Evolutionary conservation across 2,797 vertebrate species (phyloP).

Genomic region (Parauchenoglanis punctatus): DNA sequence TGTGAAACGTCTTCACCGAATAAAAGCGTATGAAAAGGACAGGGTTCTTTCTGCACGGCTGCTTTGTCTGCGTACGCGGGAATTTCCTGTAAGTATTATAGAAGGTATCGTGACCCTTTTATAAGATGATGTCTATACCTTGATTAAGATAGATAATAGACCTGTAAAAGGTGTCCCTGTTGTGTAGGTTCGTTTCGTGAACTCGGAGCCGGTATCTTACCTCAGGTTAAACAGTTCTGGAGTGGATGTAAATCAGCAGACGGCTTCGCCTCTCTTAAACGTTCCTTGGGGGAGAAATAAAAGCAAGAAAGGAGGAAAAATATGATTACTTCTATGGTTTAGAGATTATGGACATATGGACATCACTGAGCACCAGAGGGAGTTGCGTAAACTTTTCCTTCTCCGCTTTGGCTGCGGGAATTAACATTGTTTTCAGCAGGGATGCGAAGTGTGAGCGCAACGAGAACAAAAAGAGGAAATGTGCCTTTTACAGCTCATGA

Average conservation of each 20-base stretch:
- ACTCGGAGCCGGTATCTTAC: slow-evolving; percentile 25
- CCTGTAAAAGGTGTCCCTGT: background rate
- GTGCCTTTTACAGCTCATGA: slow-evolving; percentile 67
- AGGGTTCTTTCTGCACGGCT: slow-evolving; percentile 39
- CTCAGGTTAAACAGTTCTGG: slow-evolving; percentile 43
- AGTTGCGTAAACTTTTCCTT: slow-evolving; percentile 65
- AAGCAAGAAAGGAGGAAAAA: slow-evolving; percentile 43
- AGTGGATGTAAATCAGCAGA: slow-evolving; percentile 49
- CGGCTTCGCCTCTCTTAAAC: slow-evolving; percentile 46
- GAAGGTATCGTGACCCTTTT: slow-evolving; percentile 5
- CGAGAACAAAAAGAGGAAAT: slow-evolving; percentile 72
- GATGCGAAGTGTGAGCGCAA: slow-evolving; percentile 63
- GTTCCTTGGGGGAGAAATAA: slow-evolving; percentile 54
- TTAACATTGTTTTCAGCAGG: slow-evolving; percentile 69
- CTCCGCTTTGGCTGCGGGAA: slow-evolving; percentile 63
- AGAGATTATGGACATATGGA: slow-evolving; percentile 67
- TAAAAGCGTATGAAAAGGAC: slow-evolving; percentile 44
- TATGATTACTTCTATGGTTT: slow-evolving; percentile 65
- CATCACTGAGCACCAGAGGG: slow-evolving; percentile 64
- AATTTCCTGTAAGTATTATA: slow-evolving; percentile 37
- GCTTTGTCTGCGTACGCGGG: slow-evolving; percentile 39
- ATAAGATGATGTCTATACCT: background rate
- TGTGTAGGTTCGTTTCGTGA: slow-evolving; percentile 2
- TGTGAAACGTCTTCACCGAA: slow-evolving; percentile 44
- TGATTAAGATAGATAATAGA: background rate